phyloP scores from a whole-genome alignment of 2,888 invertebrate species.

The Notocelia uddmanniana region DNA sequence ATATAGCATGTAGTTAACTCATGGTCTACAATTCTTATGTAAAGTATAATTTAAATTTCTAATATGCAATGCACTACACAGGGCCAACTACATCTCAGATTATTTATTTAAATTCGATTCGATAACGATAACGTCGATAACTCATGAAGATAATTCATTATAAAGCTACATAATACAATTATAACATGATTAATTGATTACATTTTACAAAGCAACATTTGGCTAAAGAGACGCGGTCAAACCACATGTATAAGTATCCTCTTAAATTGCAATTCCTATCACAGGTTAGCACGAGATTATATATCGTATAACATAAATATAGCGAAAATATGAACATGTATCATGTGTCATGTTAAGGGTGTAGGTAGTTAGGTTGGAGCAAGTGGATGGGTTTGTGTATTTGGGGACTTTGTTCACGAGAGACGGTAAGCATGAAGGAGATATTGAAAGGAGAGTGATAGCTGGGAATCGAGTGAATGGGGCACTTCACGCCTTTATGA shows the following conservation, averaged over 20 bases:
- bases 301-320: conserved; percentile 53
- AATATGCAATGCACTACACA: conserved; percentile 4
- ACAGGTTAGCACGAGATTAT: conserved; percentile 50
- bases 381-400: too few relatives aligned
- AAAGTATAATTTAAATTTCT: neutral
- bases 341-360: too few relatives aligned
- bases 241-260: conserved; percentile 29
- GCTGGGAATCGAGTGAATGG: too few relatives aligned
- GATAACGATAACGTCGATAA: conserved; percentile 18
- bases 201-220: conserved; percentile 37
- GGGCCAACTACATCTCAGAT: conserved; percentile 11
- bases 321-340: conserved; percentile 39
- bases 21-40: neutral
- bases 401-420: too few relatives aligned
- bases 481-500: too few relatives aligned
- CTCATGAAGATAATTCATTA: conserved; percentile 54
- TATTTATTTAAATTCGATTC: conserved; percentile 34
- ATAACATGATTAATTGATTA: conserved; percentile 33
- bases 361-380: too few relatives aligned
- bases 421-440: too few relatives aligned
- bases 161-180: conserved; percentile 59
- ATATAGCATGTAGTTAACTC: neutral
- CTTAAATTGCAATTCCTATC: conserved; percentile 48
- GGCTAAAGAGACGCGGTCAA: conserved; percentile 24
- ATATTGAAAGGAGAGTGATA: too few relatives aligned